A percentile compares a stretch with the other conserved stretches of the same genome.
phyloP scores from a whole-genome alignment of 2,888 invertebrate species.

The Lissocephala sabroskyi region DNA sequence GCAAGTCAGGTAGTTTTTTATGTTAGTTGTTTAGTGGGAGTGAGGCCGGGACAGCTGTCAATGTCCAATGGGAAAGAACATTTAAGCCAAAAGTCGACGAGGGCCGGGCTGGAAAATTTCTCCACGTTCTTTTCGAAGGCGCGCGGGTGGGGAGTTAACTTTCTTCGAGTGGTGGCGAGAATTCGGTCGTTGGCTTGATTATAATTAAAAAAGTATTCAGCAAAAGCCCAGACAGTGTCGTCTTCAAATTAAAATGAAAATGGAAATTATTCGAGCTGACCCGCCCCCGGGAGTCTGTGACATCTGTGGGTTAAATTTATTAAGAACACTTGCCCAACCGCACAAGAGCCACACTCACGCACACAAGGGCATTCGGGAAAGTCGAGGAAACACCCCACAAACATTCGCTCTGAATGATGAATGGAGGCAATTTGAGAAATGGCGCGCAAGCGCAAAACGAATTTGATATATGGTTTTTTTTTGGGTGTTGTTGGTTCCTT shows the following conservation, averaged over 20 bases:
- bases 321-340: conserved; percentile 14
- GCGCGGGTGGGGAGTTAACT: too few relatives aligned
- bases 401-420: background rate
- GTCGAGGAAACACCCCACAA: background rate
- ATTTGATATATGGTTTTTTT: conserved; percentile 6
- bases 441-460: conserved; percentile 3
- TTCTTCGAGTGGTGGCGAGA: too few relatives aligned
- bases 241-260: background rate
- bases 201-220: background rate
- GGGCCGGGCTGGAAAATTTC: too few relatives aligned
- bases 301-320: conserved; percentile 47
- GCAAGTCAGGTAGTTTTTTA: conserved; percentile 40
- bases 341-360: conserved; percentile 5
- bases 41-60: background rate
- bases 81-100: background rate
- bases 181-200: conserved; percentile 2
- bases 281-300: conserved; percentile 13
- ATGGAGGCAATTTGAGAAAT: conserved; percentile 1
- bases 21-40: background rate
- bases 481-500: background rate
- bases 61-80: too few relatives aligned
- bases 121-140: too few relatives aligned
- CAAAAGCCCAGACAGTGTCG: background rate
- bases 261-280: background rate
- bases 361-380: background rate